Conservation (phyloP, 2,797 vertebrate genomes). For the Sebastes wilsoni region DNA sequence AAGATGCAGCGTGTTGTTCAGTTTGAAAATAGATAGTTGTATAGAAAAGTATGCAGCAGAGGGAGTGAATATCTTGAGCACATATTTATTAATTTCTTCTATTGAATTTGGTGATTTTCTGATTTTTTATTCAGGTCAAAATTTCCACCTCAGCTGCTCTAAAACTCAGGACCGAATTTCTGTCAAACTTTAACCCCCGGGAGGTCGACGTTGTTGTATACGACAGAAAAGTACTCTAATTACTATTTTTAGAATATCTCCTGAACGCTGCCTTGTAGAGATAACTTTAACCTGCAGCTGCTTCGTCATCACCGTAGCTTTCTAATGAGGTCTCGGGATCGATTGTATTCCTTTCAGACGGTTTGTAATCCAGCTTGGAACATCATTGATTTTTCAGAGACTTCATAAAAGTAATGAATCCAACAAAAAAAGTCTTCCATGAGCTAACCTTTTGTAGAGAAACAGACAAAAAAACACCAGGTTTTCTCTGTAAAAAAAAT, state of each 20-base stretch:
- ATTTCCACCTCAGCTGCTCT: not conserved
- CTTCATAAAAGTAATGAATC: too few species aligned
- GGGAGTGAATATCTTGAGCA: not conserved
- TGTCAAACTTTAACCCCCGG: fast-evolving
- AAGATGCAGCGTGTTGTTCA: not conserved
- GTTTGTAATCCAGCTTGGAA: too few species aligned
- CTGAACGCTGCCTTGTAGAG: not conserved
- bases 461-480: too few species aligned
- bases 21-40: not conserved
- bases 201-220: too few species aligned
- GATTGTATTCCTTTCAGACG: not conserved
- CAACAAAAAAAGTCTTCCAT: too few species aligned
- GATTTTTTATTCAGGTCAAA: not conserved
- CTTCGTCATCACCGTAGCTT: too few species aligned
- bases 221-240: too few species aligned
- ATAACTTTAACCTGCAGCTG: too few species aligned
- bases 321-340: fast-evolving
- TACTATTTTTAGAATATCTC: not conserved
- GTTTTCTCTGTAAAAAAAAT: too few species aligned
- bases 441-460: fast-evolving
- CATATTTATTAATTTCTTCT: not conserved
- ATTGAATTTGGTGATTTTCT: not conserved
- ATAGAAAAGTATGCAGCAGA: not conserved
- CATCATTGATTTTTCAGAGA: too few species aligned
- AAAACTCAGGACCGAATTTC: not conserved